These are phyloP conservation scores for Invenusta paracnida DNA, from an alignment of 2,888 invertebrate genomes.

Conservation along the genomic window DNA sequence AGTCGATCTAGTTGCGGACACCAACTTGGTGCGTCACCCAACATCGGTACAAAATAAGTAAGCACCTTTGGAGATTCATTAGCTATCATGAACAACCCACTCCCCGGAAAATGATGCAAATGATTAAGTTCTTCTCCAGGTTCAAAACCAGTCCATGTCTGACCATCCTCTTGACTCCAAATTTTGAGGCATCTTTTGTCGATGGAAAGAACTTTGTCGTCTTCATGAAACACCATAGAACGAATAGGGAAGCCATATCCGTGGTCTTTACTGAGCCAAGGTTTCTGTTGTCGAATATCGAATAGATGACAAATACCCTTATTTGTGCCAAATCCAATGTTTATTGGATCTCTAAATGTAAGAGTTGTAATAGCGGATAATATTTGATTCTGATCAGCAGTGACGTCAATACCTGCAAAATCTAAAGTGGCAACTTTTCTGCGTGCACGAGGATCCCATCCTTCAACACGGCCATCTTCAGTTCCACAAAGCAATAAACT, in stretches of 20 bases:
- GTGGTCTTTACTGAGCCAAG: conserved; percentile 84
- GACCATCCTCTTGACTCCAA: conserved; percentile 68
- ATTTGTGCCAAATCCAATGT: conserved; percentile 47
- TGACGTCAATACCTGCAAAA: conserved; percentile 26
- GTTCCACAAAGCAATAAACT: conserved; percentile 66
- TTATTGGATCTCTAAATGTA: conserved; percentile 49
- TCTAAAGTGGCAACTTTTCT: conserved; percentile 52
- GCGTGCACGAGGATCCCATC: conserved; percentile 86
- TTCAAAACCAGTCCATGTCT: conserved; percentile 36
- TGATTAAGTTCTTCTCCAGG: conserved; percentile 67
- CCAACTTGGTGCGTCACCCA: conserved; percentile 91
- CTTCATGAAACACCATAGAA: conserved; percentile 51
- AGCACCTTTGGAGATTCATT: conserved; percentile 89
- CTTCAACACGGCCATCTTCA: conserved; percentile 75
- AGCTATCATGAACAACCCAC: conserved; percentile 83
- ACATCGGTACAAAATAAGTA: conserved; percentile 80
- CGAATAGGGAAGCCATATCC: conserved; percentile 69
- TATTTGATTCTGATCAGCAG: conserved; percentile 53
- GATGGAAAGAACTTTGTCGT: conserved; percentile 80
- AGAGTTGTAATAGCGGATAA: conserved; percentile 60
- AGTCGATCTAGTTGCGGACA: conserved; percentile 80
- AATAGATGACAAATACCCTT: conserved; percentile 69
- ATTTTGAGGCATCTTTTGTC: conserved; percentile 81
- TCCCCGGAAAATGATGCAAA: conserved; percentile 79
- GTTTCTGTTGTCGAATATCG: conserved; percentile 81